A percentile compares a stretch with the other conserved stretches of the same genome.
These are phyloP conservation scores for Eupristina koningsbergeri DNA, from an alignment of 1,140 invertebrate genomes.

Conservation along the genomic window DNA sequence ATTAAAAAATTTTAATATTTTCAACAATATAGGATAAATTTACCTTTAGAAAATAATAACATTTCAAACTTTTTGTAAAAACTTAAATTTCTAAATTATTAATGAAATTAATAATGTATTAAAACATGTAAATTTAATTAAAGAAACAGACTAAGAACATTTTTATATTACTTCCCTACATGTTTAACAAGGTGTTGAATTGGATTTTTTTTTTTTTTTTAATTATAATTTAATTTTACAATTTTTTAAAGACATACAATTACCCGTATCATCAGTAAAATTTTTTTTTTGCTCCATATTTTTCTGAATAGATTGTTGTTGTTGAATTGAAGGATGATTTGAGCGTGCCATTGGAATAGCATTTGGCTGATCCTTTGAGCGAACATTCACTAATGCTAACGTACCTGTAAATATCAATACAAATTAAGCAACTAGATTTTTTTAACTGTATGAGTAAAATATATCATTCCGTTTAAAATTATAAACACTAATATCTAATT, in stretches of 20 bases:
- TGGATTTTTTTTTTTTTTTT: not conserved
- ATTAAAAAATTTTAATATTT: too few species aligned
- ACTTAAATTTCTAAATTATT: too few species aligned
- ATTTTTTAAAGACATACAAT: too few species aligned
- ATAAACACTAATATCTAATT: constrained; percentile 2
- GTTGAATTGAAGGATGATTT: constrained; percentile 59
- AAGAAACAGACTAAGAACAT: too few species aligned
- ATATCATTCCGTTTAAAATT: not conserved
- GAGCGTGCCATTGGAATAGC: constrained; percentile 63
- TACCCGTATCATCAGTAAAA: constrained; percentile 53
- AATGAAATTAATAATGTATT: too few species aligned
- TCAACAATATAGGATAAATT: too few species aligned
- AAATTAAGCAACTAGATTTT: constrained; percentile 25
- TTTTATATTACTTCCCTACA: too few species aligned
- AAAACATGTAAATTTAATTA: too few species aligned
- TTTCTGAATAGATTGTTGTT: constrained; percentile 58
- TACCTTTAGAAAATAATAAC: too few species aligned
- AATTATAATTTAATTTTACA: too few species aligned
- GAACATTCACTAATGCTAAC: constrained; percentile 67
- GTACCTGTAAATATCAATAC: constrained; percentile 59
- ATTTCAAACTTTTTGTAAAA: too few species aligned
- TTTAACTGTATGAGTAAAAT: not conserved
- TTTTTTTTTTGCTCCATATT: constrained; percentile 60
- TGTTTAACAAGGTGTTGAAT: not conserved
- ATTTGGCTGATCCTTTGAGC: constrained; percentile 65